These are phyloP conservation scores for Caenorhabditis doughertyi DNA, from an alignment of 2,888 invertebrate genomes.

Conservation along the genomic window DNA sequence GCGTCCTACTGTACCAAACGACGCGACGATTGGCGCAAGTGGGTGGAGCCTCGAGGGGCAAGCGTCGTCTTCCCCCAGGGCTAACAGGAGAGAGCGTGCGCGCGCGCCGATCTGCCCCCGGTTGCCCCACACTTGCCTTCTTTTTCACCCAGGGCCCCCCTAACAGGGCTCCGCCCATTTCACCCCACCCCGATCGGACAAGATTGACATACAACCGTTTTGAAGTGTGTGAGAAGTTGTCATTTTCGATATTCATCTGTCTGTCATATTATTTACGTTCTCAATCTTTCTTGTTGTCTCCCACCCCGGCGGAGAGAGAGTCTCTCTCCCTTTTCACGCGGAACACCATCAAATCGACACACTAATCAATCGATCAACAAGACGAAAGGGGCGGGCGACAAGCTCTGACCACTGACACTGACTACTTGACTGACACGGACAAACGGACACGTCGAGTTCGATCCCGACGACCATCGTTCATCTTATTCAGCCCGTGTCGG, in stretches of 20 bases:
- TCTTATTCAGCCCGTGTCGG: constrained; percentile 65
- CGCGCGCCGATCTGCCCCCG: constrained; percentile 28
- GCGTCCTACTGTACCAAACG: constrained; percentile 24
- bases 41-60: constrained; percentile 30
- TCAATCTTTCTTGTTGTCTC: background rate
- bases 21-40: constrained; percentile 42
- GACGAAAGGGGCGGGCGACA: constrained; percentile 45
- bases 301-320: background rate
- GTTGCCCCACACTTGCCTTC: constrained; percentile 41
- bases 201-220: constrained; percentile 71
- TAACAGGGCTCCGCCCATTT: constrained; percentile 45
- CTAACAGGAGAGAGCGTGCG: constrained; percentile 42
- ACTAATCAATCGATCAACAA: constrained; percentile 65
- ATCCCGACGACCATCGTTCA: constrained; percentile 66
- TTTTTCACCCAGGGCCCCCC: constrained; percentile 14
- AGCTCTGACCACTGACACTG: constrained; percentile 33
- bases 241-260: constrained; percentile 70
- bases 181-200: constrained; percentile 49
- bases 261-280: constrained; percentile 66
- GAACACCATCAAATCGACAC: constrained; percentile 52
- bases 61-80: constrained; percentile 32
- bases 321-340: constrained; percentile 4
- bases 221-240: constrained; percentile 68
- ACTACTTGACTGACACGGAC: constrained; percentile 40
- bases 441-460: constrained; percentile 52